Percentiles rank a stretch among this genome's conserved stretches.
Evolutionary conservation across 2,113 vertebrate species (phyloP).

Genomic region (Lepus americanus): DNA sequence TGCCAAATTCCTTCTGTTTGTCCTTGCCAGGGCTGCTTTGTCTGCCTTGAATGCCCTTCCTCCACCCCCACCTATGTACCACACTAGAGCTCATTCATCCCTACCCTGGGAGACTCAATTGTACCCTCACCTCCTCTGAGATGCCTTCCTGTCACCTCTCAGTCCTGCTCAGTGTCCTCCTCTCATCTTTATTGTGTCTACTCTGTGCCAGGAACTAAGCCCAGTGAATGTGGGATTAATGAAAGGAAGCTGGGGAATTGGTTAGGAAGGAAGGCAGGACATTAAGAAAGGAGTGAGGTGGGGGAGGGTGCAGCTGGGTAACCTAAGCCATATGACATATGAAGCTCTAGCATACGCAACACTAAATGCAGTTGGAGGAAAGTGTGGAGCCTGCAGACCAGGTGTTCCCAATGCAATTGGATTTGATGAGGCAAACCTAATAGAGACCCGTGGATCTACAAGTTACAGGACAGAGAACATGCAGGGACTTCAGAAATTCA

Average conservation of each 20-base stretch:
- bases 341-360: not conserved
- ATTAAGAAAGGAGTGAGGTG: not conserved
- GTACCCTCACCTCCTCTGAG: too few species aligned
- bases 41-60: not conserved
- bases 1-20: not conserved
- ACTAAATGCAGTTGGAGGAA: not conserved
- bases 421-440: not conserved
- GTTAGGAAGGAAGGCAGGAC: not conserved
- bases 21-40: not conserved
- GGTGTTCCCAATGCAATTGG: not conserved
- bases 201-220: not conserved
- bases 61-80: not conserved
- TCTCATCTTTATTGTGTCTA: not conserved
- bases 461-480: not conserved
- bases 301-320: too few species aligned
- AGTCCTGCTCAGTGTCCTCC: not conserved
- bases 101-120: not conserved
- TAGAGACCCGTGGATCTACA: not conserved
- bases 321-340: not conserved
- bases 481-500: too few species aligned
- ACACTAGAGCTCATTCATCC: not conserved
- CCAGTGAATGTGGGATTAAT: not conserved
- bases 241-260: not conserved
- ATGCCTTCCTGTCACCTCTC: not conserved
- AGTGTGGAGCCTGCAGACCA: not conserved